These are phyloP conservation scores for Fratercula arctica DNA, from an alignment of 2,797 vertebrate genomes.

Conservation along the genomic window DNA sequence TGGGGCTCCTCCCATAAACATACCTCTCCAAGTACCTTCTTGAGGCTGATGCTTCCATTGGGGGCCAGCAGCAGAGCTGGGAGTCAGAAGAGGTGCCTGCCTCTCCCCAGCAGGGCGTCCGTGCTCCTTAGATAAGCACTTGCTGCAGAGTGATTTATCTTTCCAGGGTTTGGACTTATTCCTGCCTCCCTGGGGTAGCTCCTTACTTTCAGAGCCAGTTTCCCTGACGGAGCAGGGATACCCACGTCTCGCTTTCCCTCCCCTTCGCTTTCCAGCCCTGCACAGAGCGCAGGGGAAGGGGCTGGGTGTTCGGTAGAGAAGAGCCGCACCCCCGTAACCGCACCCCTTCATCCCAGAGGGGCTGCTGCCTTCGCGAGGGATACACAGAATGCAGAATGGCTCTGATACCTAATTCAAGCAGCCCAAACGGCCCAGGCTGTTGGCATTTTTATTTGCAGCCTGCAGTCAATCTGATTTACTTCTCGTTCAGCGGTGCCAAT, in stretches of 20 bases:
- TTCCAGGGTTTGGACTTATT: neutral
- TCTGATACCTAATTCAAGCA: neutral
- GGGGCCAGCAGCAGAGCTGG: neutral
- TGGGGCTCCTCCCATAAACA: neutral
- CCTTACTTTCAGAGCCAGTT: neutral
- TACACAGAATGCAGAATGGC: neutral
- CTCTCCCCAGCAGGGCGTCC: neutral
- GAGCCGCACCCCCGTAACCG: neutral
- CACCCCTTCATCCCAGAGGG: neutral
- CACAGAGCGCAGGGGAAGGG: neutral
- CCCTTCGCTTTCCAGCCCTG: neutral
- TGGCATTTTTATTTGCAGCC: neutral
- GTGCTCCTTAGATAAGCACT: neutral
- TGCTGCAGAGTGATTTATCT: neutral
- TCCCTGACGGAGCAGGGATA: neutral
- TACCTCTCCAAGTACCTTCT: neutral
- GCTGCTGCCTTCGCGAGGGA: neutral
- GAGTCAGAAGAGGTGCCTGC: neutral
- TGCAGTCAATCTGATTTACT: neutral
- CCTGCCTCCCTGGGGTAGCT: neutral
- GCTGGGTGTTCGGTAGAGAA: rapidly evolving
- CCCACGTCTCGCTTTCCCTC: neutral
- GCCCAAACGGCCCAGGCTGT: neutral
- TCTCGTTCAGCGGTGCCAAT: neutral
- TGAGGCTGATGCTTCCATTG: neutral